A percentile compares a stretch with the other conserved stretches of the same genome.
phyloP scores from a whole-genome alignment of 2,888 invertebrate species.

The Cephus pulcher region DNA sequence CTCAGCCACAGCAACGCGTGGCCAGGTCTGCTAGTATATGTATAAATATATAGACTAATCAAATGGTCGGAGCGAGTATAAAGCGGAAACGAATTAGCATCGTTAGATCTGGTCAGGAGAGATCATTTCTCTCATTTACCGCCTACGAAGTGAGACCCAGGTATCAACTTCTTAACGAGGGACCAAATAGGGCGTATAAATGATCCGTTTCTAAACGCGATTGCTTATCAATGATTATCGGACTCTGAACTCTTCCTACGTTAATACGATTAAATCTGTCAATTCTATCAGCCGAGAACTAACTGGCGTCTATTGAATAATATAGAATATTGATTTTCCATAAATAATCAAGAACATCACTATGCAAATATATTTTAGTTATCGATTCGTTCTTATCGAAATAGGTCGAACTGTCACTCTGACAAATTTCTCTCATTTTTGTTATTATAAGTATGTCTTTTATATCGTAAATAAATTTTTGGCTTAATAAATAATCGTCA shows the following conservation, averaged over 20 bases:
- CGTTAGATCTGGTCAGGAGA: neutral
- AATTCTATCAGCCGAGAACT: neutral
- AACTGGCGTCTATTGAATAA: neutral
- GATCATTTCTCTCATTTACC: neutral
- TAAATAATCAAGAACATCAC: neutral
- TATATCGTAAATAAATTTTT: neutral
- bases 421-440: neutral
- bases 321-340: neutral
- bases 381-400: neutral
- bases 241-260: neutral
- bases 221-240: neutral
- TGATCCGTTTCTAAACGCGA: constrained; percentile 1
- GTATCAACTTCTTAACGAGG: constrained; percentile 17
- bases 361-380: neutral
- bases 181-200: constrained; percentile 24
- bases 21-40: too few relatives aligned
- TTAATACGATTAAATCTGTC: neutral
- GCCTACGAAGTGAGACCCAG: neutral
- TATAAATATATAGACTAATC: neutral
- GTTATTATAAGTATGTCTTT: neutral
- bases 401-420: neutral
- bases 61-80: neutral
- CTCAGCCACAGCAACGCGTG: too few relatives aligned
- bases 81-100: neutral
- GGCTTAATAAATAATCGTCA: neutral